phyloP scores from a whole-genome alignment of 2,888 invertebrate genomes.

The Unio pictorum region DNA sequence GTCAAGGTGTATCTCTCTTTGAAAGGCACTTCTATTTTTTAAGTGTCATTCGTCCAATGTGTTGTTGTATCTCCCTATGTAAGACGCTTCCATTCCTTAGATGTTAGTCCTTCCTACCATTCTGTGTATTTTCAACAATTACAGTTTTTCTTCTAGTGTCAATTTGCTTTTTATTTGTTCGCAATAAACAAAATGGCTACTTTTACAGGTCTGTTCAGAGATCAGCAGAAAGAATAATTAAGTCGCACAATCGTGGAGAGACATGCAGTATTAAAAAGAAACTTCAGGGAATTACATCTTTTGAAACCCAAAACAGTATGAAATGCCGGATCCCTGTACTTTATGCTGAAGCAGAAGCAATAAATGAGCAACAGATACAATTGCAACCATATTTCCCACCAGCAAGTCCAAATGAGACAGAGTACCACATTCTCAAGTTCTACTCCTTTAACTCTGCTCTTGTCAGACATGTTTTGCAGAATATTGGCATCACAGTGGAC shows the following conservation, averaged over 20 bases:
- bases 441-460: conserved; percentile 59
- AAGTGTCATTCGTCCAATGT: too few relatives aligned
- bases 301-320: conserved; percentile 13
- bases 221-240: conserved; percentile 39
- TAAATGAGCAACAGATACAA: conserved; percentile 5
- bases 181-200: background rate
- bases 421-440: conserved; percentile 66
- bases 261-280: conserved; percentile 53
- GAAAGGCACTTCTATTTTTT: too few relatives aligned
- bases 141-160: too few relatives aligned
- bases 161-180: too few relatives aligned
- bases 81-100: too few relatives aligned
- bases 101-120: too few relatives aligned
- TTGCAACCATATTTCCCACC: conserved; percentile 50
- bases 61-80: too few relatives aligned
- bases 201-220: conserved; percentile 15
- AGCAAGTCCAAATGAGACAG: conserved; percentile 56
- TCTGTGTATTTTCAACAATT: too few relatives aligned
- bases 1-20: too few relatives aligned
- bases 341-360: conserved; percentile 42
- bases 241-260: conserved; percentile 55
- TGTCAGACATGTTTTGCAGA: conserved; percentile 51
- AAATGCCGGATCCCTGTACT: conserved; percentile 42
- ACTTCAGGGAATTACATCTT: conserved; percentile 41
- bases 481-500: conserved; percentile 52